Evolutionary conservation across 2,888 invertebrate genomes (phyloP).

Genomic region (Tetrapedia diversipes): DNA sequence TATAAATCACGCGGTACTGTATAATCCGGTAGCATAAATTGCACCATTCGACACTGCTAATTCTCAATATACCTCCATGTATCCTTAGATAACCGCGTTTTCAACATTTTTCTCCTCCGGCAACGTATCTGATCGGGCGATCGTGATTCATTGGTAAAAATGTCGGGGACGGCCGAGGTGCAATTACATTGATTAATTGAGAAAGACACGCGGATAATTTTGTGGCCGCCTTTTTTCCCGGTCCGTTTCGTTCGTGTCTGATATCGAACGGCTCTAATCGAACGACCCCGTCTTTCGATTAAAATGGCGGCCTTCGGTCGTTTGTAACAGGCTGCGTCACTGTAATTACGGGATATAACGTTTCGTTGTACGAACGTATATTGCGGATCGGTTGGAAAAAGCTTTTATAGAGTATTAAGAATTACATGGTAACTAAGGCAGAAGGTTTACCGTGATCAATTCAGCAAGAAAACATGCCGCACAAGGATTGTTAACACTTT

Average conservation of each 20-base stretch:
- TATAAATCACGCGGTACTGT: constrained; percentile 57
- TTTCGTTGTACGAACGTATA: constrained; percentile 20
- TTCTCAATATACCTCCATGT: constrained; percentile 48
- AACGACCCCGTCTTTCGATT: constrained; percentile 26
- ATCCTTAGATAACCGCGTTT: constrained; percentile 37
- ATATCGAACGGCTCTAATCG: constrained; percentile 13
- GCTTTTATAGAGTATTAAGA: background rate
- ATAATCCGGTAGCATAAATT: constrained; percentile 63
- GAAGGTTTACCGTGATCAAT: background rate
- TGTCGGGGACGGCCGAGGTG: background rate
- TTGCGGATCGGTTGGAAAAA: background rate
- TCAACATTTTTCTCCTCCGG: constrained; percentile 12
- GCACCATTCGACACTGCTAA: constrained; percentile 54
- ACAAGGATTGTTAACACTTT: background rate
- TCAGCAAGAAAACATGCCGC: background rate
- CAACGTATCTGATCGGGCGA: background rate
- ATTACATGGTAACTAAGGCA: background rate
- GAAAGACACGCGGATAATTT: constrained; percentile 15
- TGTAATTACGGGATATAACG: constrained; percentile 48
- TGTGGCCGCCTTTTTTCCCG: background rate
- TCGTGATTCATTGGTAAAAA: constrained; percentile 37
- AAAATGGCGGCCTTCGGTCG: constrained; percentile 17
- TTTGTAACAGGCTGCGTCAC: background rate
- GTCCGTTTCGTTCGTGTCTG: background rate
- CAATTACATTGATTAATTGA: constrained; percentile 53